Evolutionary conservation across 2,888 invertebrate species (phyloP).

Genomic region (Ormyrus labotus): DNA sequence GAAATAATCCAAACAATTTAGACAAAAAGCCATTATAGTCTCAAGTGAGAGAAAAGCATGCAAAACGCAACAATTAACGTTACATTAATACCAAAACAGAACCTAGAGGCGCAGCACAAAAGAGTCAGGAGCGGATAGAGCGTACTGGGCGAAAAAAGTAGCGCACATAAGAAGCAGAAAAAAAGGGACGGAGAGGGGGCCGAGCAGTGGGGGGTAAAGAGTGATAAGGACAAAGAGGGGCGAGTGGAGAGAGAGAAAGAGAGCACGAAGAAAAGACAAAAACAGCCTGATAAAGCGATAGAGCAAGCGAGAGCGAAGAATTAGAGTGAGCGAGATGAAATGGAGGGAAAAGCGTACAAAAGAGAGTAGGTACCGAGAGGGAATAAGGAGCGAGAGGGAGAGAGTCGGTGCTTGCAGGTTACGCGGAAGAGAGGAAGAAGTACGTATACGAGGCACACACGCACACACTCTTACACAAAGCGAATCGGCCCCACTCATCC

Average conservation of each 20-base stretch:
- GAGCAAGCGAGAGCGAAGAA: slow-evolving; percentile 48
- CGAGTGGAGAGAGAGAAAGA: slow-evolving; percentile 48
- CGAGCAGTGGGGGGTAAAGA: slow-evolving; percentile 7
- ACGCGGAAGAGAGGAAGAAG: slow-evolving; percentile 49
- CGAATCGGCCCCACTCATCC: slow-evolving; percentile 59
- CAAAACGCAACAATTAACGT: slow-evolving; percentile 37
- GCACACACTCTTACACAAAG: slow-evolving; percentile 59
- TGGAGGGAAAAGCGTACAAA: slow-evolving; percentile 50
- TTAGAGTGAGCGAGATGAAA: slow-evolving; percentile 58
- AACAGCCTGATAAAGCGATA: slow-evolving; percentile 53
- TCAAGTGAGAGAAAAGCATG: not conserved
- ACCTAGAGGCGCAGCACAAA: slow-evolving; percentile 9
- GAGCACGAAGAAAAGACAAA: slow-evolving; percentile 48
- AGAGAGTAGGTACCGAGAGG: slow-evolving; percentile 15
- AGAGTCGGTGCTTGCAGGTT: slow-evolving; percentile 22
- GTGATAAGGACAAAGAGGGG: slow-evolving; percentile 42
- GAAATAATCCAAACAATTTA: not conserved
- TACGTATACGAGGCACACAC: slow-evolving; percentile 55
- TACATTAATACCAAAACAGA: slow-evolving; percentile 35
- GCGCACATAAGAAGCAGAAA: slow-evolving; percentile 6
- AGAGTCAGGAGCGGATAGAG: slow-evolving; percentile 12
- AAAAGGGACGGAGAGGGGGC: slow-evolving; percentile 9
- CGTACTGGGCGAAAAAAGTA: slow-evolving; percentile 2
- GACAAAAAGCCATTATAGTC: not conserved
- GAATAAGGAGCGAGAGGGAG: slow-evolving; percentile 24